Evolutionary conservation across 2,797 vertebrate genomes (phyloP), one percentile per base, ranked within the genome.

Genomic region (Anniella stebbinsi): DNA sequence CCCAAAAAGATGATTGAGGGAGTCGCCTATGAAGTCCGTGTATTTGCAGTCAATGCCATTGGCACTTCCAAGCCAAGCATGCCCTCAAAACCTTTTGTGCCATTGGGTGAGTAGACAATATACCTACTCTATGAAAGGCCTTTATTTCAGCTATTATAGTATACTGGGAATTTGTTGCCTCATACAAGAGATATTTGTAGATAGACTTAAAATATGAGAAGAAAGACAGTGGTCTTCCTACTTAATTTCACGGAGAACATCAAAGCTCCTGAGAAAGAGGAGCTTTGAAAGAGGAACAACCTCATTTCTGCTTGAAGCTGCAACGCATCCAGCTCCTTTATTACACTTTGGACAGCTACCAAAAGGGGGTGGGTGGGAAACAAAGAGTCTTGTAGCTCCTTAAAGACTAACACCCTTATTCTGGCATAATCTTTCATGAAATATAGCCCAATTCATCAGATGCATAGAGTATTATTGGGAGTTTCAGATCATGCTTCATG

Each of bases 1-100:
- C 99, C 98, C 88, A 99, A 99, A 97, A 99, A 99, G 97, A 99
- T 99, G 99, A 99, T 99, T 96, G 99, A 99, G 96, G 99, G 99
- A 2, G 98, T 99, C 91, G 98, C 99, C 4, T 99, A 99, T 0
- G 99, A 99, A 96, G 98, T 99, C 77, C 98, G 99, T 5, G 97
- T 99, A 94, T 99, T 99, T 96, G 99, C 99, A 0, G 98, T 99
- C 84, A 99, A 99, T 66, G 98, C 98, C 73, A 98, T 99, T 0
- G 99, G 99, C 18, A 98, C 98, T 91, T 99, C 99, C 92, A 99
- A 98, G 95, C 98, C 99, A 94, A 99, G 99, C 77, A 98, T 98
- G 95, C 99, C 99, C 9, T 99, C 99, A 11, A 99, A 98, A 96
- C 97, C 99, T 83, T 99, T 99, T 91, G 97, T 98, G 92, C 99